phyloP scores from a whole-genome alignment of 2,888 invertebrate species.

The Ametastegia equiseti region DNA sequence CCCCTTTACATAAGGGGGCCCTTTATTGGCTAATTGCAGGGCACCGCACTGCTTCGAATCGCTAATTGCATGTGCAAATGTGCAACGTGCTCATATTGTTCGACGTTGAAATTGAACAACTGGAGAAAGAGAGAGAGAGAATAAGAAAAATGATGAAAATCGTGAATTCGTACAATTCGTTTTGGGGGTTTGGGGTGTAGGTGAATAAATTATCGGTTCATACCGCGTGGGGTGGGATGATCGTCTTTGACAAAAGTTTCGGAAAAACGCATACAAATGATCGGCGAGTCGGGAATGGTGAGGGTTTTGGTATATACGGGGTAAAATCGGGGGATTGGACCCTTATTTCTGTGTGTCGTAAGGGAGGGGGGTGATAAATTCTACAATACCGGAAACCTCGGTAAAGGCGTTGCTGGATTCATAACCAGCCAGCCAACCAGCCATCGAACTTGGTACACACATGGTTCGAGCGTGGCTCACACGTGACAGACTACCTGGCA shows the following conservation, averaged over 20 bases:
- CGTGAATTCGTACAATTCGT: neutral
- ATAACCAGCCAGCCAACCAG: slow-evolving; percentile 40
- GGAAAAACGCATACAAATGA: slow-evolving; percentile 38
- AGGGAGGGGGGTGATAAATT: slow-evolving; percentile 35
- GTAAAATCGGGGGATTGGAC: slow-evolving; percentile 34
- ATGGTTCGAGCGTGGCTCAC: slow-evolving; percentile 32
- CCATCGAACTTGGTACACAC: slow-evolving; percentile 27
- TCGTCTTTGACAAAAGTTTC: slow-evolving; percentile 11
- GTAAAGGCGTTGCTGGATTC: slow-evolving; percentile 42
- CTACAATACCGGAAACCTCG: slow-evolving; percentile 30
- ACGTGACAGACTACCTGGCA: slow-evolving; percentile 46
- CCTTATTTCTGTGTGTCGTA: slow-evolving; percentile 10
- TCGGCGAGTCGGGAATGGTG: neutral
- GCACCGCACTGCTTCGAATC: neutral
- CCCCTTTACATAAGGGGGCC: neutral
- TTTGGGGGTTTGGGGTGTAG: neutral
- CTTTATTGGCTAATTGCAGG: neutral
- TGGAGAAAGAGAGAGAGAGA: too few relatives aligned
- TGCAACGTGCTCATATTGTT: too few relatives aligned
- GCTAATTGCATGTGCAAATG: too few relatives aligned
- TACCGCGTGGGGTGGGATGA: neutral
- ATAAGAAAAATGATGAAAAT: neutral
- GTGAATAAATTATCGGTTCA: neutral
- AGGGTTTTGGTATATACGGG: too few relatives aligned
- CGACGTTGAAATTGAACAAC: too few relatives aligned